A percentile compares a stretch with the other conserved stretches of the same genome.
These are phyloP conservation scores for Pantelozetes paolii DNA, from an alignment of 2,888 invertebrate species.

Conservation along the genomic window DNA sequence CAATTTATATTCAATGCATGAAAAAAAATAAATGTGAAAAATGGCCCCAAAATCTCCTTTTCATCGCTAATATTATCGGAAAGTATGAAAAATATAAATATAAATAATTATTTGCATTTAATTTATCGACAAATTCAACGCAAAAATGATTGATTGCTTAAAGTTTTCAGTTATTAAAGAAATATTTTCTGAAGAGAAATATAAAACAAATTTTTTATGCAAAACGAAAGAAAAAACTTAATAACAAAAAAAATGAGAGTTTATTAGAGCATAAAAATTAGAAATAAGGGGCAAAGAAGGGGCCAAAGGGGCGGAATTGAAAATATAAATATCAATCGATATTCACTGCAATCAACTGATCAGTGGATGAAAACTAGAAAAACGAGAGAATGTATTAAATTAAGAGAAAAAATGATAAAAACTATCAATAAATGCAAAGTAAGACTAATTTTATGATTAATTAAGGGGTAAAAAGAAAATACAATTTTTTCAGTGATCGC, in stretches of 20 bases:
- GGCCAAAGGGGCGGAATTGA: neutral
- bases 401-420: neutral
- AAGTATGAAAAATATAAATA: neutral
- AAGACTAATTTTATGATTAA: neutral
- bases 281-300: neutral
- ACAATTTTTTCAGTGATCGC: neutral
- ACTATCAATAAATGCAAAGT: neutral
- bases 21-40: neutral
- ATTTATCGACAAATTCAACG: neutral
- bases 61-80: neutral
- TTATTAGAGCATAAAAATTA: neutral
- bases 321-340: neutral
- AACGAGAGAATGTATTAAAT: neutral
- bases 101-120: slow-evolving; percentile 6
- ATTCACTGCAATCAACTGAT: neutral
- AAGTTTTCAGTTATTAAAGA: slow-evolving; percentile 10
- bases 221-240: neutral
- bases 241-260: neutral
- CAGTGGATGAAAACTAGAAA: neutral
- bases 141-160: slow-evolving; percentile 19
- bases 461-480: neutral
- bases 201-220: neutral
- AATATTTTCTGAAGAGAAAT: neutral
- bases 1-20: neutral
- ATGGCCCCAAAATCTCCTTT: neutral